A percentile compares a stretch with the other conserved stretches of the same genome.
phyloP scores from a whole-genome alignment of 2,888 invertebrate genomes.

The Dinocampus coccinellae region DNA sequence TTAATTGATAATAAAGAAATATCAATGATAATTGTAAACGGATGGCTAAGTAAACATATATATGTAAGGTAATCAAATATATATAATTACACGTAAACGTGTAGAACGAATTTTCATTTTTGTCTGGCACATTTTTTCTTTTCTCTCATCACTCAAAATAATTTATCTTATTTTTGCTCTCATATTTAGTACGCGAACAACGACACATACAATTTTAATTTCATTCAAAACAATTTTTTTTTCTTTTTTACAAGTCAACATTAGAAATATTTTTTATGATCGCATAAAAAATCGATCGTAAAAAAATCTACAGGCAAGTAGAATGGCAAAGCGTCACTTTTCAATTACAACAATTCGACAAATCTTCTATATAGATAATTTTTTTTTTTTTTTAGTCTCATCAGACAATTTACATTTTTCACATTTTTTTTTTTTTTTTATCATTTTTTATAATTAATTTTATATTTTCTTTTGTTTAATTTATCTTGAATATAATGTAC shows the following conservation, averaged over 20 bases:
- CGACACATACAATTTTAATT: neutral
- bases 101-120: constrained; percentile 41
- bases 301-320: constrained; percentile 50
- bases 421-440: constrained; percentile 2
- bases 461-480: neutral
- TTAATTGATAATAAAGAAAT: constrained; percentile 49
- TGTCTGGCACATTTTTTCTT: constrained; percentile 47
- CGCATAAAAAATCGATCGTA: neutral
- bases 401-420: constrained; percentile 1
- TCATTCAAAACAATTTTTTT: constrained; percentile 1
- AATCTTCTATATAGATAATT: constrained; percentile 14
- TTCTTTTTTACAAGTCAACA: neutral
- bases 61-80: constrained; percentile 16
- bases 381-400: neutral
- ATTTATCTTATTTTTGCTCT: constrained; percentile 25
- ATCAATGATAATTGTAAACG: constrained; percentile 47
- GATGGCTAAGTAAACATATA: constrained; percentile 8
- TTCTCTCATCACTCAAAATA: constrained; percentile 25
- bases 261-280: neutral
- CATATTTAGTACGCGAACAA: neutral
- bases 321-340: constrained; percentile 54
- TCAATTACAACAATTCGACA: neutral
- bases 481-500: constrained; percentile 1
- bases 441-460: neutral
- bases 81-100: constrained; percentile 1